phyloP scores from a whole-genome alignment of 2,797 vertebrate genomes.

The Muraenolepis orangiensis region DNA sequence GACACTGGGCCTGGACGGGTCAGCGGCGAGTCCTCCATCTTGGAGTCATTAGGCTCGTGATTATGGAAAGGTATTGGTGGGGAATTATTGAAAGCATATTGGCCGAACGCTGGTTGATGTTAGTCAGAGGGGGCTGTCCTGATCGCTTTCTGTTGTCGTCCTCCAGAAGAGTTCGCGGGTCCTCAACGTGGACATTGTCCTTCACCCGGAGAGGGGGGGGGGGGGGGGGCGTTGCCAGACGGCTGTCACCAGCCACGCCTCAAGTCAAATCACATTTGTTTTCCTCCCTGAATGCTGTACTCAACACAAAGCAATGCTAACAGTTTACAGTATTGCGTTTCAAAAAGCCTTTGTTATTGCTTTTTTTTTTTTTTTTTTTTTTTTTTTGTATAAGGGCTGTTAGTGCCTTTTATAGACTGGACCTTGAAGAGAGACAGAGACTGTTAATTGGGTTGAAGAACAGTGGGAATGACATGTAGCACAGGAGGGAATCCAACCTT shows the following conservation, averaged over 20 bases:
- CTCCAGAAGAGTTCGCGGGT: neutral
- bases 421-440: too few relatives aligned
- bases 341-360: neutral
- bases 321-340: neutral
- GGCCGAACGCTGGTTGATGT: slow-evolving; percentile 29
- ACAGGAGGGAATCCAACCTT: too few relatives aligned
- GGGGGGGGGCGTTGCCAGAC: neutral
- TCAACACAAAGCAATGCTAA: neutral
- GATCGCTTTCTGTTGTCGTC: slow-evolving; percentile 2
- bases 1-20: slow-evolving; percentile 36
- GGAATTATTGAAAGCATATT: slow-evolving; percentile 61
- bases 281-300: neutral
- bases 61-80: slow-evolving; percentile 47
- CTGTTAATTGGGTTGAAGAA: too few relatives aligned
- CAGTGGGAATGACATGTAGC: too few relatives aligned
- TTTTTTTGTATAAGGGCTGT: too few relatives aligned
- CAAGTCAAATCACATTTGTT: neutral
- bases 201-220: too few relatives aligned
- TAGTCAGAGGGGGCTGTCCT: slow-evolving; percentile 24
- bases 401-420: too few relatives aligned
- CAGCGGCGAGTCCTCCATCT: slow-evolving; percentile 42
- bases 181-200: neutral
- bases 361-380: too few relatives aligned
- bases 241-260: neutral
- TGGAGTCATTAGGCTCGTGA: slow-evolving; percentile 57